These are phyloP conservation scores for Hypomecis punctinalis DNA, from an alignment of 2,888 invertebrate species.

Conservation along the genomic window DNA sequence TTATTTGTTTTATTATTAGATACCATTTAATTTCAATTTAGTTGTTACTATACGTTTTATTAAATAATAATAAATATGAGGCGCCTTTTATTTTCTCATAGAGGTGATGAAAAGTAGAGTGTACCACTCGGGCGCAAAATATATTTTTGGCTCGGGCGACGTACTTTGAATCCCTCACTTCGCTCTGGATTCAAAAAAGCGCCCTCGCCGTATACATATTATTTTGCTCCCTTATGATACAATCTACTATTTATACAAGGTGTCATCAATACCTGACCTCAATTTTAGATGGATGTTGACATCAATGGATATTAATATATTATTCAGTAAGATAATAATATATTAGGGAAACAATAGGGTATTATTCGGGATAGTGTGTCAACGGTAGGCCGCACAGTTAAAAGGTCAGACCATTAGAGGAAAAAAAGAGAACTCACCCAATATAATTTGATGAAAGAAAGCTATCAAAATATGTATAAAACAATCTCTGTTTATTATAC, in stretches of 20 bases:
- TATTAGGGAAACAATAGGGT: slow-evolving; percentile 13
- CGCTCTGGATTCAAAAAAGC: too few species aligned
- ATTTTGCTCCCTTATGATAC: neutral
- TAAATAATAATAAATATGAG: too few species aligned
- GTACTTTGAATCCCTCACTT: too few species aligned
- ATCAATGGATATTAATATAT: slow-evolving; percentile 16
- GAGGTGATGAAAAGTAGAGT: too few species aligned
- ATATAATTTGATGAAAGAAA: neutral
- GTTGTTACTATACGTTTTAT: too few species aligned
- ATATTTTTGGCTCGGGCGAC: too few species aligned
- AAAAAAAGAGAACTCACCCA: neutral
- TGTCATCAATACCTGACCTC: slow-evolving; percentile 9
- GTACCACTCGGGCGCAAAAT: too few species aligned
- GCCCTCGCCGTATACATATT: too few species aligned
- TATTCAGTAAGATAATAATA: slow-evolving; percentile 18
- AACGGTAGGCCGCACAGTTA: slow-evolving; percentile 6
- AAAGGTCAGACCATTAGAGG: slow-evolving; percentile 4
- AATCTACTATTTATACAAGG: neutral
- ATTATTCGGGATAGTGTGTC: slow-evolving; percentile 12
- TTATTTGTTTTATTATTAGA: too few species aligned
- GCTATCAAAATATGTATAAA: neutral
- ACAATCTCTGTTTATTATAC: neutral
- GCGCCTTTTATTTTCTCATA: too few species aligned
- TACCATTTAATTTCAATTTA: too few species aligned
- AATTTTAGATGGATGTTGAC: slow-evolving; percentile 17